Evolutionary conservation across 1,140 invertebrate genomes (phyloP).

Genomic region (Neodiprion pinetum): DNA sequence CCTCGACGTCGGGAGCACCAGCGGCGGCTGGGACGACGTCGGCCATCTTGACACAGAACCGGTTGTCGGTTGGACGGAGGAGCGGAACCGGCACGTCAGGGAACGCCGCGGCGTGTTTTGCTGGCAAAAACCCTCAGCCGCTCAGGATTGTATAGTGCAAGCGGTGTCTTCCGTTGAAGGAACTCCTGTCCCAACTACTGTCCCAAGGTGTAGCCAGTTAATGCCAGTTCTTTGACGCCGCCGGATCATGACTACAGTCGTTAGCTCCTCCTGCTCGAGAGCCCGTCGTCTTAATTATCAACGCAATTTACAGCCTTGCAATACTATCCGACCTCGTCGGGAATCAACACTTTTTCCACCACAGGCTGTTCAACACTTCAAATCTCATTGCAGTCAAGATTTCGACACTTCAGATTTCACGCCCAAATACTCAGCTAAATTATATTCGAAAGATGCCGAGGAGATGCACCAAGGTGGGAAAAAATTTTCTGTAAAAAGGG

Average conservation of each 20-base stretch:
- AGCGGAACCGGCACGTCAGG: background rate
- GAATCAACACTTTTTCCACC: no score
- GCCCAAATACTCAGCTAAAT: no score
- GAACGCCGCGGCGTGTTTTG: background rate
- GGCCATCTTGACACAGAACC: slow-evolving; percentile 48
- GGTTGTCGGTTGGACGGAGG: slow-evolving; percentile 33
- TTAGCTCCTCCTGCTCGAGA: background rate
- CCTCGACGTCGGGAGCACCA: background rate
- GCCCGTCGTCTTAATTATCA: no score
- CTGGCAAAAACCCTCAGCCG: background rate
- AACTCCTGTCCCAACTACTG: background rate
- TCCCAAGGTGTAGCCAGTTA: background rate
- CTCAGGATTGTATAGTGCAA: background rate
- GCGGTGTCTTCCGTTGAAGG: no score
- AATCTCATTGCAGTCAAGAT: no score
- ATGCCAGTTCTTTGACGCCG: slow-evolving; percentile 4
- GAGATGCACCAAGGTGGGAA: no score
- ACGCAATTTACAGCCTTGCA: no score
- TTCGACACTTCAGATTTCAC: no score
- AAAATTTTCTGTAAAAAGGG: no score
- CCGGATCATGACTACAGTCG: background rate
- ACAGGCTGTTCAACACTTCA: no score
- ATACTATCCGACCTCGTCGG: no score
- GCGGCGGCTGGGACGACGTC: slow-evolving; percentile 11
- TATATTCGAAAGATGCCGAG: no score